Evolutionary conservation across 1,140 invertebrate species (phyloP), one percentile per base, ranked within the genome.

Genomic region (Lordiphosa stackelbergi): DNA sequence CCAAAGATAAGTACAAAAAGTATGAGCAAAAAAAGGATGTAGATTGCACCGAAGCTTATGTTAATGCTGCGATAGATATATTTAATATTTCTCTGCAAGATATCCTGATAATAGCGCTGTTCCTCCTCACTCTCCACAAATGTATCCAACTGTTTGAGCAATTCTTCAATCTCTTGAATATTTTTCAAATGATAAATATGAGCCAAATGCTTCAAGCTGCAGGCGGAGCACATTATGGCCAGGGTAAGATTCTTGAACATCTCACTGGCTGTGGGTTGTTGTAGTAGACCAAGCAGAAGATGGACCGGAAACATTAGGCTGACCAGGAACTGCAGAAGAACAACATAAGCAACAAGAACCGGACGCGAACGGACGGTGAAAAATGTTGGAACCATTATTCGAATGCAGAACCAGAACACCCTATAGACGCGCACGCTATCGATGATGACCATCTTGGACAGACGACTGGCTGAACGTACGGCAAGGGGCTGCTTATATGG

Each of bases 301-400:
- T 79, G 75, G 10, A 74, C n/a, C 1, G 75, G 75, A 34, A 70
- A 79, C 43, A 69, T 42, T 0, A 57, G 6, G 2, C 70, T 79
- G 6, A 78, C 53, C 24, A 79, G 48, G 9, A 60, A 11, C 19
- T 78, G 61, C 36, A 70, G 5, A 9, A 54, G 5, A 12, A 41
- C 12, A 28, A 56, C 38, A 43, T 61, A 70, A 0, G 53, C 34
- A 0, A 56, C 36, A 3, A 28, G 53, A 13, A 49, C 40, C 4
- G 35, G 9, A 12, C 28, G 41, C 11, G 53, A 36, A 8, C 13
- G 31, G 7, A 53, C 2, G 6, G 48, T 54, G 11, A 73, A 79
- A 47, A 60, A 62, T 5, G 53, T 55, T 1, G 74, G 74, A 9
- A 61, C 65, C 22, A 74, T 5, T 9, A 74, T 5, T 10, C 54